Conservation (phyloP, 2,797 vertebrate species). For the Pachyuromys duprasi region DNA sequence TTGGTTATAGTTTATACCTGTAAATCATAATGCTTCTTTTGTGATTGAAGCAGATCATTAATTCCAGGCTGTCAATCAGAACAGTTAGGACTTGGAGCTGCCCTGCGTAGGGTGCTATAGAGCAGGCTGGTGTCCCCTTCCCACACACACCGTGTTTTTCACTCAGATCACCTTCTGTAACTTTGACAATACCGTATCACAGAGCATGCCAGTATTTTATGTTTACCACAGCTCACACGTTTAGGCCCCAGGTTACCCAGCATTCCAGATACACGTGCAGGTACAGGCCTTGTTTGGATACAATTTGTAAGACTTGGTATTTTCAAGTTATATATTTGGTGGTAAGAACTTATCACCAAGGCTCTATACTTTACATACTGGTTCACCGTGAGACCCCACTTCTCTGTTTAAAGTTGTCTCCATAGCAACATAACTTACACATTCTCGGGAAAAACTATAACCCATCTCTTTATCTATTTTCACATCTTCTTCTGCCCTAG, state of each 20-base stretch:
- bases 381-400: constrained; percentile 39
- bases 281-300: constrained; percentile 58
- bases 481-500: constrained; percentile 1
- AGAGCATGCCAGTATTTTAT: not conserved
- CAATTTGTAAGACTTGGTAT: constrained; percentile 47
- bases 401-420: constrained; percentile 45
- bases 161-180: constrained; percentile 12
- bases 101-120: constrained; percentile 25
- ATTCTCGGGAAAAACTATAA: constrained; percentile 74
- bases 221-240: constrained; percentile 14
- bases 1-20: constrained; percentile 18
- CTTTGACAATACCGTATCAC: constrained; percentile 19
- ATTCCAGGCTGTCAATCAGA: constrained; percentile 28
- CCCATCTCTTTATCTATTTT: constrained; percentile 3
- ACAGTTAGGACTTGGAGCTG: not conserved
- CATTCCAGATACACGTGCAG: constrained; percentile 61
- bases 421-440: constrained; percentile 30
- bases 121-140: not conserved
- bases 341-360: not conserved
- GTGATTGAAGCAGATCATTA: constrained; percentile 21
- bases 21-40: constrained; percentile 42
- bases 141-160: not conserved
- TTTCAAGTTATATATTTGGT: constrained; percentile 64
- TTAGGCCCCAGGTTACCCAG: constrained; percentile 8
- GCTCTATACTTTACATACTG: constrained; percentile 24